phyloP scores from a whole-genome alignment of 2,888 invertebrate genomes.

The Ferrisia virgata region DNA sequence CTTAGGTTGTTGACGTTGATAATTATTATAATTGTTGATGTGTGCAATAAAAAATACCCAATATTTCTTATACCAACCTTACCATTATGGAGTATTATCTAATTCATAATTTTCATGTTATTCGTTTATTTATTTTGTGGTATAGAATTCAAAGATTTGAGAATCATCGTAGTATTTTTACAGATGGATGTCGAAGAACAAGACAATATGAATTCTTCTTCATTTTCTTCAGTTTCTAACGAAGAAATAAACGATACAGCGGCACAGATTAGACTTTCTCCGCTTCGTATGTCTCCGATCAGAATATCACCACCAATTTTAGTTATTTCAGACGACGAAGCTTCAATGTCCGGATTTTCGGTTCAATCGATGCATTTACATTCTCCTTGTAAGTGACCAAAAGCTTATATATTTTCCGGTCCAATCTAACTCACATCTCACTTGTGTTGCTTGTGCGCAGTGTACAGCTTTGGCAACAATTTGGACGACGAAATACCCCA shows the following conservation, averaged over 20 bases:
- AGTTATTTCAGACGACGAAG: constrained; percentile 10
- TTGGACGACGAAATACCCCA: neutral
- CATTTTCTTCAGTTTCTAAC: neutral
- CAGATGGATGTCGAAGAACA: neutral
- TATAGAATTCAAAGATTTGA: no score
- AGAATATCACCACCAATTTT: neutral
- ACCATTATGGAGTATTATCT: no score
- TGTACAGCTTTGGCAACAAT: neutral
- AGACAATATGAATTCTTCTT: neutral
- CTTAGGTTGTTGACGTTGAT: neutral
- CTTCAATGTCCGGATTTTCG: neutral
- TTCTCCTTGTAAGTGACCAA: neutral
- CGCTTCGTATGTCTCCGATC: neutral
- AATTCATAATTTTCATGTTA: no score
- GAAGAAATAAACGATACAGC: neutral
- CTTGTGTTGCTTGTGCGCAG: neutral
- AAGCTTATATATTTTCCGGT: no score
- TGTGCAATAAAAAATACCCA: neutral
- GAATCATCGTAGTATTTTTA: neutral
- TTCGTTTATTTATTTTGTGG: no score
- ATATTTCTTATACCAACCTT: no score
- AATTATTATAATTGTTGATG: neutral
- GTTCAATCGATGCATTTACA: neutral
- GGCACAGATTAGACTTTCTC: neutral
- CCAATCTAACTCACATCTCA: neutral